Conservation (phyloP, 1,140 invertebrate species). For the Formica exsecta region DNA sequence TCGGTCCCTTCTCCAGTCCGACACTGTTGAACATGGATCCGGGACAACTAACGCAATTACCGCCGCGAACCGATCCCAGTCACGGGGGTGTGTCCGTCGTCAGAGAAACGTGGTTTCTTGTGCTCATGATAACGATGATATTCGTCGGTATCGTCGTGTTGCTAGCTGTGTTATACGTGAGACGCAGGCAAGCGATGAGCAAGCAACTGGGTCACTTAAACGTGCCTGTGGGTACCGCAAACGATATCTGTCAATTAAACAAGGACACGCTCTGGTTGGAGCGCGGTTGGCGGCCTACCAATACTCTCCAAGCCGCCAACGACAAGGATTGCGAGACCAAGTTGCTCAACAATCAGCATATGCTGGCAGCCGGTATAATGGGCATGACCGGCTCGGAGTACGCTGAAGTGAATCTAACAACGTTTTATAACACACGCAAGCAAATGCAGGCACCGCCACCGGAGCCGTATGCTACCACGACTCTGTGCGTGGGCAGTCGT, state of each 20-base stretch:
- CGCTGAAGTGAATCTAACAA: slow-evolving; percentile 93
- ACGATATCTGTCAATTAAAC: slow-evolving; percentile 88
- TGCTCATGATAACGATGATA: slow-evolving; percentile 90
- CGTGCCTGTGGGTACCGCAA: slow-evolving; percentile 89
- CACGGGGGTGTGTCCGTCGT: slow-evolving; percentile 86
- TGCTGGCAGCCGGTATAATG: slow-evolving; percentile 85
- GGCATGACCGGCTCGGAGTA: slow-evolving; percentile 89
- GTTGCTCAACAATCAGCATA: slow-evolving; percentile 87
- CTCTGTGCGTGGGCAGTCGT: slow-evolving; percentile 87
- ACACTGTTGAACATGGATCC: slow-evolving; percentile 89
- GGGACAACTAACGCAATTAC: slow-evolving; percentile 86
- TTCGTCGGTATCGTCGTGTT: slow-evolving; percentile 90
- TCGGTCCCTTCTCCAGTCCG: slow-evolving; percentile 90
- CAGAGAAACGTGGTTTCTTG: slow-evolving; percentile 92
- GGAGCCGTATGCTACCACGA: slow-evolving; percentile 93
- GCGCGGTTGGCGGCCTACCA: slow-evolving; percentile 90
- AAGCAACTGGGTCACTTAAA: slow-evolving; percentile 89
- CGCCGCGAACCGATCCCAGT: slow-evolving; percentile 87
- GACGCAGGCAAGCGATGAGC: slow-evolving; percentile 88
- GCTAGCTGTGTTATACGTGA: slow-evolving; percentile 89
- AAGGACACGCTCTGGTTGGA: slow-evolving; percentile 93
- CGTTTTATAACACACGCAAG: slow-evolving; percentile 92
- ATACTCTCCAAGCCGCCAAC: slow-evolving; percentile 83
- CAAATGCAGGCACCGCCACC: slow-evolving; percentile 91
- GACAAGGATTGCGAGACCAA: slow-evolving; percentile 90